Evolutionary conservation across 2,113 vertebrate species (phyloP).

Genomic region (Parus major): DNA sequence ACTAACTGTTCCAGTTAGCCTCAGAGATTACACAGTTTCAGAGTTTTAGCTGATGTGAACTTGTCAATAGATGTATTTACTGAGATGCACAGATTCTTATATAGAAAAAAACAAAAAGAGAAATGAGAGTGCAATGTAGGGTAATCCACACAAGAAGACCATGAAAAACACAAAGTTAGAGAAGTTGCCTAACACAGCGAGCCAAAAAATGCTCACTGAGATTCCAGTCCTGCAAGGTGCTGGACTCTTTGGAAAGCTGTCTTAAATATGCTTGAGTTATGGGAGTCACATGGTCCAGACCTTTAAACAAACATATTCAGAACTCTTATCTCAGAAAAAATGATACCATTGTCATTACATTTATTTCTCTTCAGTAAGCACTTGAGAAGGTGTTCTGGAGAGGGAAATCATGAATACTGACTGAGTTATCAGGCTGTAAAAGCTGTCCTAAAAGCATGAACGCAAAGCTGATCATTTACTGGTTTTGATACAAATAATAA

Average conservation of each 20-base stretch:
- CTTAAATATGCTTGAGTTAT: not conserved
- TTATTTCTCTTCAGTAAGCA: not conserved
- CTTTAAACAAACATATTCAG: not conserved
- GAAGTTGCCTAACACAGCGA: not conserved
- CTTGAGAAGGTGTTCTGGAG: not conserved
- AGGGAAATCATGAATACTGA: not conserved
- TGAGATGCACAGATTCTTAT: not conserved
- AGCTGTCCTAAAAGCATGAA: not conserved
- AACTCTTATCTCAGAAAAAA: not conserved
- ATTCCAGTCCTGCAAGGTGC: not conserved
- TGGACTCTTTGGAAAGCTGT: not conserved
- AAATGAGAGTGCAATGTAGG: not conserved
- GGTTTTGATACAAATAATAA: slow-evolving; percentile 29
- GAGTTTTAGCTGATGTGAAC: not conserved
- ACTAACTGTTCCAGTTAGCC: not conserved
- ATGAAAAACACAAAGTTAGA: not conserved
- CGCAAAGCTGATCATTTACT: not conserved
- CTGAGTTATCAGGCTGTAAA: slow-evolving; percentile 13
- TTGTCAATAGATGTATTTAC: not conserved
- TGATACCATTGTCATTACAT: not conserved
- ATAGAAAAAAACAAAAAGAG: not conserved
- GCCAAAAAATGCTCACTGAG: not conserved
- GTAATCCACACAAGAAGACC: not conserved
- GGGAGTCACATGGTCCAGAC: not conserved
- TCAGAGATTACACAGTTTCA: not conserved